phyloP scores from a whole-genome alignment of 2,797 vertebrate genomes.

The Arnoldichthys spilopterus region DNA sequence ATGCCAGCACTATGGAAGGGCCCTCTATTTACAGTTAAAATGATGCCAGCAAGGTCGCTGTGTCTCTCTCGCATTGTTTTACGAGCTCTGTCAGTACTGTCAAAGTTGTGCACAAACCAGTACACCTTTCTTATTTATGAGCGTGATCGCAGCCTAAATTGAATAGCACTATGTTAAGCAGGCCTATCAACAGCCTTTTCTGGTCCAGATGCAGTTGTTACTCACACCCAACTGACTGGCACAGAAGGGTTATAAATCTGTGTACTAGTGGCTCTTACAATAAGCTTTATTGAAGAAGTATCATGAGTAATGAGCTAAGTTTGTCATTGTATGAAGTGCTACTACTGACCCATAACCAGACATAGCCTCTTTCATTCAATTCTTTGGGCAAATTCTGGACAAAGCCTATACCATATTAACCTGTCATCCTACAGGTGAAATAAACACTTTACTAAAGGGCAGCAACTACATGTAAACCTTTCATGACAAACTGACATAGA shows the following conservation, averaged over 20 bases:
- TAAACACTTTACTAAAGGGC: too few species aligned
- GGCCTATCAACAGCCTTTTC: conserved; percentile 53
- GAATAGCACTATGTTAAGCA: conserved; percentile 35
- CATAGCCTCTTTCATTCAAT: background rate
- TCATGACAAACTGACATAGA: too few species aligned
- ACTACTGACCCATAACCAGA: background rate
- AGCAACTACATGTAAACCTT: too few species aligned
- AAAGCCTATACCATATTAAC: too few species aligned
- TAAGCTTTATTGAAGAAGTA: background rate
- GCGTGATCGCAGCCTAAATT: conserved; percentile 47
- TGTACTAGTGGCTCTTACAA: background rate
- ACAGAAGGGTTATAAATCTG: background rate
- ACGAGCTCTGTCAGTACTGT: conserved; percentile 62
- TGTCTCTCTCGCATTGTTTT: conserved; percentile 62
- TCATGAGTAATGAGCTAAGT: background rate
- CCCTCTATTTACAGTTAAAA: conserved; percentile 64
- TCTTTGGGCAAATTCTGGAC: background rate
- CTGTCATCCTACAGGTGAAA: too few species aligned
- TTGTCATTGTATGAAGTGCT: background rate
- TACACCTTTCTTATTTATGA: conserved; percentile 65
- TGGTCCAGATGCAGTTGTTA: conserved; percentile 5
- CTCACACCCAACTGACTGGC: background rate
- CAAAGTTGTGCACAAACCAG: conserved; percentile 59
- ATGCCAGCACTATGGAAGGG: conserved; percentile 24
- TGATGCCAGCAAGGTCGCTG: conserved; percentile 53